A percentile compares a stretch with the other conserved stretches of the same genome.
These are phyloP conservation scores for Antheraea mylitta DNA, from an alignment of 1,140 invertebrate species.

Conservation along the genomic window DNA sequence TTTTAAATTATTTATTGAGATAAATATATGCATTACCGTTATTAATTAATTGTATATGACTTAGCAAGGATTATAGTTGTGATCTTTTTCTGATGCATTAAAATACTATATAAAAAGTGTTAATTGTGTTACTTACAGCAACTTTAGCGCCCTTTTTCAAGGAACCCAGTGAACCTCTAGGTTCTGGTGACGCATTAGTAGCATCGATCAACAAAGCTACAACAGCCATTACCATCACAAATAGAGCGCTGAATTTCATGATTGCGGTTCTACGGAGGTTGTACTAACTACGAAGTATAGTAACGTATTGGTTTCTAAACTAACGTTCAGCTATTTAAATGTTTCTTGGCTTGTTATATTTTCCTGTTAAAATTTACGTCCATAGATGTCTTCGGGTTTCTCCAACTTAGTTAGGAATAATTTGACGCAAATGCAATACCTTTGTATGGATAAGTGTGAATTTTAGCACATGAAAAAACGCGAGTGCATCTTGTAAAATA, in stretches of 20 bases:
- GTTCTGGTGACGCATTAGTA: neutral
- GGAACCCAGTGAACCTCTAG: neutral
- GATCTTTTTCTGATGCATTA: neutral
- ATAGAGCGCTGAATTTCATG: slow-evolving; percentile 2
- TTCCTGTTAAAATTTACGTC: neutral
- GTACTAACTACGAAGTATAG: neutral
- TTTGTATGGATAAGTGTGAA: neutral
- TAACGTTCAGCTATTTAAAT: neutral
- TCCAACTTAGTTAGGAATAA: neutral
- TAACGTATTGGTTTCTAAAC: neutral
- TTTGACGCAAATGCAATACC: neutral
- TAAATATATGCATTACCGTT: no score
- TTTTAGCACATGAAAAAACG: neutral
- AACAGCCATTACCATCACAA: slow-evolving; percentile 3
- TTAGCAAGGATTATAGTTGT: neutral
- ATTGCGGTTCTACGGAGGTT: neutral
- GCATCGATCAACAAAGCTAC: neutral
- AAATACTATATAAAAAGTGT: neutral
- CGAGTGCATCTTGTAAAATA: neutral
- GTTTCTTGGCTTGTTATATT: neutral
- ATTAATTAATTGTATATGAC: no score
- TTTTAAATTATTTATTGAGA: no score
- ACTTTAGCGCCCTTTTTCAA: slow-evolving; percentile 7
- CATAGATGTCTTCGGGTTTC: neutral
- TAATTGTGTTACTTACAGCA: neutral